Conservation (phyloP, 2,888 invertebrate genomes). For the Eupithecia pulchellata region DNA sequence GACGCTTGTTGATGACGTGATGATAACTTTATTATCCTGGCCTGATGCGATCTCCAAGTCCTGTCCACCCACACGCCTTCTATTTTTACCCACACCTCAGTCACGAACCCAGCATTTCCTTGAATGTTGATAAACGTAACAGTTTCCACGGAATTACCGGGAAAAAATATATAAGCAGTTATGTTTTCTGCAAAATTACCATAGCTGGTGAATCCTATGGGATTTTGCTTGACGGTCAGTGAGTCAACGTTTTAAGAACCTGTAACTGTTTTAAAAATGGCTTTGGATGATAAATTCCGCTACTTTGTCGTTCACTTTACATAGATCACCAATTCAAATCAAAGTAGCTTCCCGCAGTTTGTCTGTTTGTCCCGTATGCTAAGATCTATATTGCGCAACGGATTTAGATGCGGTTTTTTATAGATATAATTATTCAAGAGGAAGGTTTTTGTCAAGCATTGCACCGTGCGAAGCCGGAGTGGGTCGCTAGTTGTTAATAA, state of each 20-base stretch:
- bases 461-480: too few relatives aligned
- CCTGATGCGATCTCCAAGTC: conserved; percentile 1
- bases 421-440: too few relatives aligned
- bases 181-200: background rate
- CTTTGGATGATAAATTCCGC: background rate
- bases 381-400: too few relatives aligned
- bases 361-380: too few relatives aligned
- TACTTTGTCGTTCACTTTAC: too few relatives aligned
- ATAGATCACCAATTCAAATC: too few relatives aligned
- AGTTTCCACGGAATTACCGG: conserved; percentile 8
- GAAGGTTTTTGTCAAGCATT: too few relatives aligned
- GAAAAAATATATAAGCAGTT: background rate
- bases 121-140: conserved; percentile 5
- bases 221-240: background rate
- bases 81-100: background rate
- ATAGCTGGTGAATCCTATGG: background rate
- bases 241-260: background rate
- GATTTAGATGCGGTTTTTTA: too few relatives aligned
- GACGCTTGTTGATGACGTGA: background rate
- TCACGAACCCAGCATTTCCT: conserved; percentile 9
- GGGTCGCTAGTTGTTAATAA: too few relatives aligned
- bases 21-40: conserved; percentile 4
- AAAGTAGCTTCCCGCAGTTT: too few relatives aligned
- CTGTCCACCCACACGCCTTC: background rate
- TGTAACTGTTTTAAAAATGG: background rate